These are phyloP conservation scores for Acrossocheilus wenchowensis DNA, from an alignment of 2,797 vertebrate genomes.

Conservation along the genomic window DNA sequence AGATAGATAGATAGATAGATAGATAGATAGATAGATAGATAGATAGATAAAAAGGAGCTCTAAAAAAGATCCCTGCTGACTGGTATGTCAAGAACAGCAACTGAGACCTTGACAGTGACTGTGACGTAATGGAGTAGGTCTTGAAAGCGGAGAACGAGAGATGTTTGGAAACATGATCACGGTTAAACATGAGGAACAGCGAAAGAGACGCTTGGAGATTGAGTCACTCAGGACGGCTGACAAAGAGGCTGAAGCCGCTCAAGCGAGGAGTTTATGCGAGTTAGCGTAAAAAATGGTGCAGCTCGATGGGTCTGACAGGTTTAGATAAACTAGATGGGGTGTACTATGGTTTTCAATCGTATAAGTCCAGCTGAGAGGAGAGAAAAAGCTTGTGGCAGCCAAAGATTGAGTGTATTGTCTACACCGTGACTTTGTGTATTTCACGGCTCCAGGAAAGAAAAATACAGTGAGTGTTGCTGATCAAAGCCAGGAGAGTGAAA, in stretches of 20 bases:
- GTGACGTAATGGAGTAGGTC: slow-evolving; percentile 4
- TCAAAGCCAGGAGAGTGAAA: slow-evolving; percentile 15
- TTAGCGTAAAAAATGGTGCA: not conserved
- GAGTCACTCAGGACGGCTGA: not conserved
- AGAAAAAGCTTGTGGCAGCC: slow-evolving; percentile 5
- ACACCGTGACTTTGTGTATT: not conserved
- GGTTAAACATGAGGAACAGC: slow-evolving; percentile 4
- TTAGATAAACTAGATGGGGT: slow-evolving; percentile 25
- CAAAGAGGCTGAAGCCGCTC: not conserved
- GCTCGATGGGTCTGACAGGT: slow-evolving; percentile 15
- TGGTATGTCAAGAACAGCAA: not conserved
- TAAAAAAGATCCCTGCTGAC: not conserved
- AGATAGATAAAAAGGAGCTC: too few species aligned
- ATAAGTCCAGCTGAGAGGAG: not conserved
- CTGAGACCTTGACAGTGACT: not conserved
- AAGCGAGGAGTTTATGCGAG: slow-evolving; percentile 18
- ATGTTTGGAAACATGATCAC: slow-evolving; percentile 22
- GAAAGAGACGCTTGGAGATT: slow-evolving; percentile 8
- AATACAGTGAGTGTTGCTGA: slow-evolving; percentile 22
- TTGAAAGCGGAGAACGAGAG: not conserved
- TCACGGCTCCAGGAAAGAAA: not conserved
- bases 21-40: too few species aligned
- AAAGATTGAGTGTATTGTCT: slow-evolving; percentile 4
- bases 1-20: too few species aligned
- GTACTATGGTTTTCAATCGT: not conserved